phyloP scores from a whole-genome alignment of 2,797 vertebrate species.

The Manis crassicaudata region DNA sequence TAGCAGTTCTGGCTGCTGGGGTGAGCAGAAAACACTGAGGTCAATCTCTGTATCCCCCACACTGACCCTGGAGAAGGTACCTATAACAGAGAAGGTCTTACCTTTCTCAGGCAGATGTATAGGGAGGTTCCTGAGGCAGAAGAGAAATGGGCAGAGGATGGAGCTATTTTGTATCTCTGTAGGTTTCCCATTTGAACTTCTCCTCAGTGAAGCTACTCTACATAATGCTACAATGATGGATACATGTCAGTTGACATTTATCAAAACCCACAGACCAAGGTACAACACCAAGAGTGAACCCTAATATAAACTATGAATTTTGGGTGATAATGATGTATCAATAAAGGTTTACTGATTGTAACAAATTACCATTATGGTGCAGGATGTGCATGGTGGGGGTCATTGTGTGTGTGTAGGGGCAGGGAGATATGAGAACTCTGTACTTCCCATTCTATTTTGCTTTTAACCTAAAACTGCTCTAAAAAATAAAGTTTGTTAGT shows the following conservation, averaged over 20 bases:
- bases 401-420: accelerated
- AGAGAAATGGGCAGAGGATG: neutral
- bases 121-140: neutral
- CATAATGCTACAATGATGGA: neutral
- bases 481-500: neutral
- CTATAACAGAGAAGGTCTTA: neutral
- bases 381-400: no score
- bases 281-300: neutral
- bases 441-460: neutral
- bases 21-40: neutral
- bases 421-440: neutral
- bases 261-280: neutral
- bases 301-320: neutral
- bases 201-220: neutral
- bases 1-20: neutral
- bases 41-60: neutral
- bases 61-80: neutral
- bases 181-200: neutral
- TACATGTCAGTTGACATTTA: neutral
- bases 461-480: neutral
- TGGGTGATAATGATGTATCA: neutral
- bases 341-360: neutral
- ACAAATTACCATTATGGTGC: neutral
- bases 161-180: neutral
- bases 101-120: neutral